These are phyloP conservation scores for Chlamydotis undulata DNA, from an alignment of 2,113 vertebrate species.

Conservation along the genomic window DNA sequence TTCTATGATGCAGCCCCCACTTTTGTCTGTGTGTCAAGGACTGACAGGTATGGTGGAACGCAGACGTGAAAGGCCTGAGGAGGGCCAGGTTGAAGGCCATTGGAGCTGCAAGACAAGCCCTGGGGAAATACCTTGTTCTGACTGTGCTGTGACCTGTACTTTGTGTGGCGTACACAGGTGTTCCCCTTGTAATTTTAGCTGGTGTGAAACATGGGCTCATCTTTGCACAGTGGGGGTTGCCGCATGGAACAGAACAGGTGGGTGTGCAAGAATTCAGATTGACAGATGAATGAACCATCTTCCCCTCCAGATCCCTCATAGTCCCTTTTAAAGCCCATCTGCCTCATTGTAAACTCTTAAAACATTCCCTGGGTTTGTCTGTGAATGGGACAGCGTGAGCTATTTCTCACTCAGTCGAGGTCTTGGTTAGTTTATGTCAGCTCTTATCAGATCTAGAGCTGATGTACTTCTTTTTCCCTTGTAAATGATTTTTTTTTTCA, in stretches of 20 bases:
- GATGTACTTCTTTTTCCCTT: neutral
- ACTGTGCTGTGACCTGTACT: neutral
- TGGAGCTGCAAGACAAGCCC: neutral
- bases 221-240: neutral
- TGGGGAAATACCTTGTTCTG: neutral
- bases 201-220: neutral
- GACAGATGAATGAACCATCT: neutral
- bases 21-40: neutral
- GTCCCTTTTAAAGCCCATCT: neutral
- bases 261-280: neutral
- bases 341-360: neutral
- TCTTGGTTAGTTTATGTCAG: neutral
- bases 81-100: neutral
- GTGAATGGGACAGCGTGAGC: neutral
- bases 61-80: neutral
- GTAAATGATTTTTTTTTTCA: neutral
- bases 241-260: conserved; percentile 25
- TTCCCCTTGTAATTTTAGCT: conserved; percentile 43
- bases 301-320: neutral
- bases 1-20: neutral
- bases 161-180: conserved; percentile 41
- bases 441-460: neutral
- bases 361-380: neutral
- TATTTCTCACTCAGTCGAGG: neutral
- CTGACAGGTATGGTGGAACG: neutral